A percentile compares a stretch with the other conserved stretches of the same genome.
Conservation (phyloP, 1,140 invertebrate species). For the Latrodectus geometricus region DNA sequence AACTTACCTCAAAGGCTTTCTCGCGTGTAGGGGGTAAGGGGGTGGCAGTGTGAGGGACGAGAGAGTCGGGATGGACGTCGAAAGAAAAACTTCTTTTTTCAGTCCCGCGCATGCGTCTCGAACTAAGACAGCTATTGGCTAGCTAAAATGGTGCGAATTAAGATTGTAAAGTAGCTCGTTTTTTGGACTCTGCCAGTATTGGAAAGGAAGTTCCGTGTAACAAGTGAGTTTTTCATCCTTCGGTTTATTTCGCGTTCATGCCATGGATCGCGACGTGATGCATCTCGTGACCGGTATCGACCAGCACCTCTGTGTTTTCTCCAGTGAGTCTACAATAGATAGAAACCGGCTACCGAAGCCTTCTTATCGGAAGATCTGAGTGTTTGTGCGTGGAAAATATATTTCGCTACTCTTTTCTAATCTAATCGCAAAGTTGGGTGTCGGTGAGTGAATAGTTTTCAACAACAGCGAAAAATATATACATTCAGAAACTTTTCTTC, state of each 20-base stretch:
- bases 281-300: not conserved
- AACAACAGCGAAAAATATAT: too few relatives aligned
- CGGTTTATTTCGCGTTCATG: not conserved
- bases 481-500: too few relatives aligned
- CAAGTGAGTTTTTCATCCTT: not conserved
- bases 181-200: not conserved
- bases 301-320: not conserved
- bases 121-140: not conserved
- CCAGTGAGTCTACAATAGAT: too few relatives aligned
- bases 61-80: not conserved
- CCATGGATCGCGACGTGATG: not conserved
- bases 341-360: too few relatives aligned
- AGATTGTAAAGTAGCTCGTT: not conserved
- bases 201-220: not conserved
- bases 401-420: too few relatives aligned
- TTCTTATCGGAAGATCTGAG: too few relatives aligned
- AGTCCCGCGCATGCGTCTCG: not conserved
- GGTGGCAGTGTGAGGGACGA: not conserved
- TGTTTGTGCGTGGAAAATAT: too few relatives aligned
- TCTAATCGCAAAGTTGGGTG: too few relatives aligned
- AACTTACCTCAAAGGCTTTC: not conserved
- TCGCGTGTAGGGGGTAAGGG: not conserved
- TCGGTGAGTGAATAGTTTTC: too few relatives aligned
- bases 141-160: not conserved
- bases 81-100: not conserved